Conservation (phyloP, 2,797 vertebrate genomes). For the Notamacropus eugenii region DNA sequence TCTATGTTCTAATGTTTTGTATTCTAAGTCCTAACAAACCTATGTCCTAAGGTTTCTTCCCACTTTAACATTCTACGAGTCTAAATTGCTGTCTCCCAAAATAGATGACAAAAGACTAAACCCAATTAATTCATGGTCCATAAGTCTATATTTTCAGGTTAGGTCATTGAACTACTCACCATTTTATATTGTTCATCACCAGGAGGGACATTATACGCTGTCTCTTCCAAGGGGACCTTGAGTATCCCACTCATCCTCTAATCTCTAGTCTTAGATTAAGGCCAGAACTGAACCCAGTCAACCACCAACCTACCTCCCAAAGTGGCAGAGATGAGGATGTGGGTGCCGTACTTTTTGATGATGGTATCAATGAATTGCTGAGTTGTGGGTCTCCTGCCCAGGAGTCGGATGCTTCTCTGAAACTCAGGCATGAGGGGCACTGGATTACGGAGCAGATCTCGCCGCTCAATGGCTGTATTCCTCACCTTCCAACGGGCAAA, state of each 20-base stretch:
- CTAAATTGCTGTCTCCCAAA: neutral
- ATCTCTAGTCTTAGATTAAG: fast-evolving
- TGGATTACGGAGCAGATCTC: conserved; percentile 95
- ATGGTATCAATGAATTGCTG: conserved; percentile 99
- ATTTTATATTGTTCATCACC: neutral
- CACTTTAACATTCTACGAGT: neutral
- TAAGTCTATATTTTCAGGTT: neutral
- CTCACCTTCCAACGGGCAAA: conserved; percentile 99
- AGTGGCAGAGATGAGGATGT: conserved; percentile 99
- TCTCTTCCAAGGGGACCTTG: neutral
- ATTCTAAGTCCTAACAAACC: neutral
- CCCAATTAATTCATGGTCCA: neutral
- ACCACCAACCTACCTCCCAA: conserved; percentile 93
- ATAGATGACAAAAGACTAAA: neutral
- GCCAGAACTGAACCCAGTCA: fast-evolving
- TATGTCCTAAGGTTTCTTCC: neutral
- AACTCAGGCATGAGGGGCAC: conserved; percentile 99
- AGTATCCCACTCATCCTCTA: fast-evolving
- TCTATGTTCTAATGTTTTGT: neutral
- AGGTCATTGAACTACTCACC: neutral
- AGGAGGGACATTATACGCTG: neutral
- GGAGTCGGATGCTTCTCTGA: conserved; percentile 95
- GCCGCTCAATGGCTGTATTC: conserved; percentile 97
- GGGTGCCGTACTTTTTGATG: conserved; percentile 99
- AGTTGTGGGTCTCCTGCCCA: conserved; percentile 96